Evolutionary conservation across 2,888 invertebrate species (phyloP), one percentile per base, ranked within the genome.

Genomic region (Lasioglossum lativentre): DNA sequence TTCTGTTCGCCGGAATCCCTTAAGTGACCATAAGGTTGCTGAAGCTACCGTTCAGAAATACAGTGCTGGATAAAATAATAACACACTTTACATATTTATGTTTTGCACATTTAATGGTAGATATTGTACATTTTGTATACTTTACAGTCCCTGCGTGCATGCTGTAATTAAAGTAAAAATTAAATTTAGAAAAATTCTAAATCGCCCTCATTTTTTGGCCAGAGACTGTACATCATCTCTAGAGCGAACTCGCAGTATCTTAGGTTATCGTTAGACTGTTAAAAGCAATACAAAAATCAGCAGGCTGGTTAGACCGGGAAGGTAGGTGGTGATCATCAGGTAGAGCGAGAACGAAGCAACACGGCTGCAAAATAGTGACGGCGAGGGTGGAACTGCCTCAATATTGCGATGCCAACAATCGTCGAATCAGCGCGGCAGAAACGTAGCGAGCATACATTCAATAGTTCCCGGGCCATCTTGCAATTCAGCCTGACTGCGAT

Each of bases 341-440:
- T 23, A 34, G 23, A 34, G 68, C 1, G 23, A 23, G 68, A 34
- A 38, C 38, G 34, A 68, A 68, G 68, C 68, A 68, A 38, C 68
- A 23, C 38, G 68, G 68, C 23, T 23, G 19, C 23, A 38, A 68
- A 68, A 68, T 68, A 34, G 63, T 59, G 42, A 30, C 77, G n/a
- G 56, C 34, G 52, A 56, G 72, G 75, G 75, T 66, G 4, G 63
- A 8, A 30, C 63, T 47, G 76, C 40, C n/a, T 72, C 72, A 38
- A 73, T 70, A 59, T 85, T 77, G 74, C 77, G 77, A 83, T 73
- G 77, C 56, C 83, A 84, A 84, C 84, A 84, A 85, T 85, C 66
- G 78, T 83, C 75, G 78, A 85, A 84, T 85, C 78, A 84, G 75
- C 84, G 72, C 63, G 75, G 56, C 77, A 84, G 84, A 83, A 85